Evolutionary conservation across 2,113 vertebrate species (phyloP), one percentile per base, ranked within the genome.

Genomic region (Gavia stellata): DNA sequence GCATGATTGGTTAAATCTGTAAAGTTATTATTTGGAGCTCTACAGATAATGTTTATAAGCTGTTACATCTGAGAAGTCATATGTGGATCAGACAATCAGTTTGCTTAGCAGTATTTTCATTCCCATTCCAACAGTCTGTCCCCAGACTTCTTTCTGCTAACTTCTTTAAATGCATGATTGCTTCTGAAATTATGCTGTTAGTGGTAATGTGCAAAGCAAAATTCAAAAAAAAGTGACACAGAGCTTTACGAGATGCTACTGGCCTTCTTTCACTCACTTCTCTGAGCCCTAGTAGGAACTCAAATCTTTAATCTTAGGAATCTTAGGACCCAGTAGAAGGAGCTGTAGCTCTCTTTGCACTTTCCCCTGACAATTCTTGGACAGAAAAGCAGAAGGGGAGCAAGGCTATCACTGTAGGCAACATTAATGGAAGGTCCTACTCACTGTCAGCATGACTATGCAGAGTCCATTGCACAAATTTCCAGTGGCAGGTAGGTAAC

Each of bases 41-140:
- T 94, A 92, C 88, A 88, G 71, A 81, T 96, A 91, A 96, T 93
- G 85, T 96, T 96, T 97, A 96, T 88, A 96, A 94, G 91, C 90
- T 94, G 86, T 88, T 92, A 92, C 56, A 88, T 88, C 94, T 84
- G 86, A 89, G 80, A 88, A 95, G 90, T 93, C 85, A 62, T 88
- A 58, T 42, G 84, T 78, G 80, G 80, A 90, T 94, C 86, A 96
- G 92, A 93, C 94, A 90, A 65, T 90, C 75, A 36, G 47, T 88
- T 88, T 92, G 38, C 71, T 90, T 78, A 71, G 82, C 80, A 52
- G 75, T 81, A 34, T 53, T 86, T 85, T 65, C 73, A 65, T 95
- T 86, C 75, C 58, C 19, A 17, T 83, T 96, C 92, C 65, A 93
- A 55, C 53, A 73, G 49, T n/a, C 81, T 74, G 56, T 90, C 94